Evolutionary conservation across 1,140 invertebrate species (phyloP).

Genomic region (Theocolax elegans): DNA sequence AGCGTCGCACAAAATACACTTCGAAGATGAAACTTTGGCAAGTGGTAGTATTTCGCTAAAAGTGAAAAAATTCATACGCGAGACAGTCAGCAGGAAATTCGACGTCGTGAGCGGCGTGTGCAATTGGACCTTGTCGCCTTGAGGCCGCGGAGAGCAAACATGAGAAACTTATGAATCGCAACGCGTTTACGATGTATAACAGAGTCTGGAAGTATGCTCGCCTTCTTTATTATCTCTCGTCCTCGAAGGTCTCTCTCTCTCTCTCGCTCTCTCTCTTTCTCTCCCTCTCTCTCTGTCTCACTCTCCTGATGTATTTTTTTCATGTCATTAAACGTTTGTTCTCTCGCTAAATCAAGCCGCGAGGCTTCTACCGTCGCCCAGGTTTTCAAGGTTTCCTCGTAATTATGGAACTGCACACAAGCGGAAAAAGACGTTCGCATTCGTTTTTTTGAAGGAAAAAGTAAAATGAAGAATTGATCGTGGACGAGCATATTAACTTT

Average conservation of each 20-base stretch:
- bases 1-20: too few relatives aligned
- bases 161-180: constrained; percentile 36
- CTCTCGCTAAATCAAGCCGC: constrained; percentile 28
- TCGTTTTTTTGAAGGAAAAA: background rate
- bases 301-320: background rate
- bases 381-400: constrained; percentile 29
- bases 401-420: constrained; percentile 10
- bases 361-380: background rate
- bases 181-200: background rate
- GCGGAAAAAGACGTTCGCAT: background rate
- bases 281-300: constrained; percentile 10
- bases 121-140: constrained; percentile 22
- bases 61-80: too few relatives aligned
- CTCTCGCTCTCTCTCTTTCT: background rate
- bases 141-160: constrained; percentile 40
- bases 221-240: constrained; percentile 24
- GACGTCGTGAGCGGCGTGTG: background rate
- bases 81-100: too few relatives aligned
- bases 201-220: background rate
- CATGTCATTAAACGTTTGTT: constrained; percentile 30
- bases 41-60: too few relatives aligned
- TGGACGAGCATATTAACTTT: constrained; percentile 14
- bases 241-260: constrained; percentile 7
- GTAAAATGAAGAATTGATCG: constrained; percentile 1
- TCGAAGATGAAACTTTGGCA: too few relatives aligned